Evolutionary conservation across 2,797 vertebrate species (phyloP), one percentile per base, ranked within the genome.

Genomic region (Sylvilagus floridanus): DNA sequence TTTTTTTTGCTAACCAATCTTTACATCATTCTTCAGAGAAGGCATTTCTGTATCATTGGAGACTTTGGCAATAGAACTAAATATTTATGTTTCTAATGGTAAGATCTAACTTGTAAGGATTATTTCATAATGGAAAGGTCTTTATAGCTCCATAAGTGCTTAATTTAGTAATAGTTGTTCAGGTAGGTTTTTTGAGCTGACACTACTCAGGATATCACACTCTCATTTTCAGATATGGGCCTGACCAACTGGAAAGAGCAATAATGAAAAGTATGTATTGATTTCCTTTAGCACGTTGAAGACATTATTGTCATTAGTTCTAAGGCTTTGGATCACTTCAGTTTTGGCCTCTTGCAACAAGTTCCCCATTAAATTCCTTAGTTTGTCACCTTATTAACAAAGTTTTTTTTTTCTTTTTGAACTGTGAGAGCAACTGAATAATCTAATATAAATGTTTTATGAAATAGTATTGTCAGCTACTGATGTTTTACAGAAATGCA

Each of bases 361-460:
- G 60, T 60, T 91, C 22, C 21, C 21, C 95, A 19, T 84, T 84
- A 95, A 69, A 91, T n/a, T 14, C 37, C 92, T 91, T 62, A 72
- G 14, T 94, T 95, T 94, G 21, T 95, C 52, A 93, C 42, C 63
- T 87, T 90, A 57, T 81, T 84, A 89, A 89, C 8, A 89, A 92
- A 95, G 75, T 71, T 82, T 71, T 42, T 21, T 76, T 57, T 69
- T 42, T 30, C 7, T 72, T 83, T 60, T 83, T 93, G 83, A 81
- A 84, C 24, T 72, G 21, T 90, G 95, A 76, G 22, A 82, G 54
- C 60, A 96, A 92, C 26, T 91, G 62, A 76, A 91, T 94, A 50
- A 32, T 91, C 68, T 95, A 91, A 93, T 96, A 96, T 66, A 94
- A 92, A 94, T 94, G 84, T 94, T 97, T 96, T 94, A 72, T 96